Evolutionary conservation across 2,113 vertebrate species (phyloP).

Genomic region (Desmodus rotundus): DNA sequence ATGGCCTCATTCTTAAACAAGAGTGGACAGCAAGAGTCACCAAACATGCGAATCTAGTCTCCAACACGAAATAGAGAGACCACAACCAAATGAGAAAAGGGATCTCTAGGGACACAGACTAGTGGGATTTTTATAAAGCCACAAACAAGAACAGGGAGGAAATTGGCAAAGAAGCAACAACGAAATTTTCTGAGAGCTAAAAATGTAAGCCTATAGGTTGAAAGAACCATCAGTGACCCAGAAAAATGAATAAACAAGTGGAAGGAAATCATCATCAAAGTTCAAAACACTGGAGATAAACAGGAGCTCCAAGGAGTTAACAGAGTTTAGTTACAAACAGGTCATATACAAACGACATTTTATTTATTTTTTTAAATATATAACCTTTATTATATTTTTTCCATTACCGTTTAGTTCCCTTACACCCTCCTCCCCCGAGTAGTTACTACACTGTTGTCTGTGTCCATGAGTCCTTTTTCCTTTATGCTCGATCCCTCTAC

Average conservation of each 20-base stretch:
- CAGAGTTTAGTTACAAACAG: background rate
- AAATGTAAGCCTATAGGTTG: background rate
- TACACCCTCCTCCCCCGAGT: too few species aligned
- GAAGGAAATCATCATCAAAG: background rate
- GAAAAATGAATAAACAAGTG: background rate
- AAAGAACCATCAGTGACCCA: background rate
- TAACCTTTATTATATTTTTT: too few species aligned
- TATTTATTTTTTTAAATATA: background rate
- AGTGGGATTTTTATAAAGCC: background rate
- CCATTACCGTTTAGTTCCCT: too few species aligned
- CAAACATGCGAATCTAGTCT: background rate
- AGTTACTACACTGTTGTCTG: too few species aligned
- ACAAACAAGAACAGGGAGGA: background rate
- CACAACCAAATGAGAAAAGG: background rate
- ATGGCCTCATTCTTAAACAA: background rate
- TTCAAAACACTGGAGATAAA: conserved; percentile 10
- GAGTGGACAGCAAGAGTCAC: background rate
- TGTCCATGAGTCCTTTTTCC: too few species aligned
- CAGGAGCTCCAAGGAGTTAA: background rate
- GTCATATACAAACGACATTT: background rate
- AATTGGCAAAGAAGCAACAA: background rate
- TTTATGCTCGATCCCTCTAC: too few species aligned
- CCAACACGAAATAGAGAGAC: background rate
- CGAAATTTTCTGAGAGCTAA: background rate
- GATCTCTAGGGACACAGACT: background rate